Evolutionary conservation across 2,113 vertebrate genomes (phyloP).

Genomic region (Dromas ardeola): DNA sequence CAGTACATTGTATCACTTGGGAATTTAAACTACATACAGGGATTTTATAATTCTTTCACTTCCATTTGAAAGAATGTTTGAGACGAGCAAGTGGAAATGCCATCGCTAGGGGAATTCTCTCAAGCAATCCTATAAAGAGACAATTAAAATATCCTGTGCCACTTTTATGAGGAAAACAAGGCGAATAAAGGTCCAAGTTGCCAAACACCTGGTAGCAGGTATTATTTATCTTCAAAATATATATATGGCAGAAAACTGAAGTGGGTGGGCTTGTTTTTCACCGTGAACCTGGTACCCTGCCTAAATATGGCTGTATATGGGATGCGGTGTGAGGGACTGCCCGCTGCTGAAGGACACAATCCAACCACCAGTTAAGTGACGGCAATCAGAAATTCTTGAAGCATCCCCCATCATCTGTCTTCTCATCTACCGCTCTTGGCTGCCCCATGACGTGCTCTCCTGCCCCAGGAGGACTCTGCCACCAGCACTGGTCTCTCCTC

Average conservation of each 20-base stretch:
- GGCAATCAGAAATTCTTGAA: neutral
- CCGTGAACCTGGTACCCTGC: neutral
- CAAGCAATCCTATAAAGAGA: neutral
- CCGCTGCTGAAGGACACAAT: neutral
- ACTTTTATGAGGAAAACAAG: neutral
- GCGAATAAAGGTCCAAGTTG: neutral
- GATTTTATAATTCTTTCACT: neutral
- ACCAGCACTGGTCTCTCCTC: neutral
- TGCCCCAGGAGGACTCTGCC: neutral
- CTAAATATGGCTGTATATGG: neutral
- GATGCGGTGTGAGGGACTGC: neutral
- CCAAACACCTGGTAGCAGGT: neutral
- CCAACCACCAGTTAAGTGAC: neutral
- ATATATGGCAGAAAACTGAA: neutral
- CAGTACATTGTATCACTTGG: neutral
- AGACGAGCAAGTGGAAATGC: neutral
- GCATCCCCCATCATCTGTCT: neutral
- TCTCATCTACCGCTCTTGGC: neutral
- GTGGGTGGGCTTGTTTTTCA: neutral
- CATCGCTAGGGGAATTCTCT: neutral
- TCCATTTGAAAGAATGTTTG: neutral
- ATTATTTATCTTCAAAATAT: neutral
- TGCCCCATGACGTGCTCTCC: neutral
- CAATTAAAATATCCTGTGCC: neutral
- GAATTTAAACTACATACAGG: neutral